These are phyloP conservation scores for Aphis craccivora DNA, from an alignment of 1,140 invertebrate genomes.

Conservation along the genomic window DNA sequence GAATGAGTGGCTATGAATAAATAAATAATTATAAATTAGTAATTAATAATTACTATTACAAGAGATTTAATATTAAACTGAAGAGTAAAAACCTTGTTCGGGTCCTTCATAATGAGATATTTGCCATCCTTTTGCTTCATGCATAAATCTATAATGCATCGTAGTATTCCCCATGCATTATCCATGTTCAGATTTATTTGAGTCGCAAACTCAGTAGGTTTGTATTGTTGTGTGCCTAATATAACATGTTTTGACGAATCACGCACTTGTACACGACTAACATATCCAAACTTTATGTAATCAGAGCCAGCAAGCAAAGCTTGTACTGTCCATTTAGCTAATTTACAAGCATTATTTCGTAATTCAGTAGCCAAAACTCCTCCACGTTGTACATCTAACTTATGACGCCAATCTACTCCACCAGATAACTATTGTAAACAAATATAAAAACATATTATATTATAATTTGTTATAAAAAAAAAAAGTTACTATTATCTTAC, in stretches of 20 bases:
- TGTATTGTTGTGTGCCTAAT: slow-evolving; percentile 97
- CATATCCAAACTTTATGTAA: slow-evolving; percentile 98
- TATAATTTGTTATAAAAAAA: neutral
- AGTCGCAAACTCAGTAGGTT: slow-evolving; percentile 96
- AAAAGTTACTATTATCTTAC: slow-evolving; percentile 63
- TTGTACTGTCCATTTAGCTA: slow-evolving; percentile 99
- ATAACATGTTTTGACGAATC: slow-evolving; percentile 98
- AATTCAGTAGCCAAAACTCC: slow-evolving; percentile 98
- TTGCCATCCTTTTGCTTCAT: slow-evolving; percentile 98
- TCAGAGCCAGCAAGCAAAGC: slow-evolving; percentile 95
- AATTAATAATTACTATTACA: neutral
- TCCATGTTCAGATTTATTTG: slow-evolving; percentile 99
- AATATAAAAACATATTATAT: neutral
- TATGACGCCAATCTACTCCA: slow-evolving; percentile 97
- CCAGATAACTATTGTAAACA: slow-evolving; percentile 52
- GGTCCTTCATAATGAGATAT: slow-evolving; percentile 99
- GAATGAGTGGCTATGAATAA: slow-evolving; percentile 78
- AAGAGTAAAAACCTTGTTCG: slow-evolving; percentile 77
- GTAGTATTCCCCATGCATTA: slow-evolving; percentile 98
- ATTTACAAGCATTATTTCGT: slow-evolving; percentile 97
- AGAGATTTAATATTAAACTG: no score
- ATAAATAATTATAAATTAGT: neutral
- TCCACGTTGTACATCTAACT: slow-evolving; percentile 95
- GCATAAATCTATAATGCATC: slow-evolving; percentile 97
- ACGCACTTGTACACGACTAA: slow-evolving; percentile 89